Evolutionary conservation across 2,113 vertebrate species (phyloP), one percentile per base, ranked within the genome.

Genomic region (Salminus brasiliensis): DNA sequence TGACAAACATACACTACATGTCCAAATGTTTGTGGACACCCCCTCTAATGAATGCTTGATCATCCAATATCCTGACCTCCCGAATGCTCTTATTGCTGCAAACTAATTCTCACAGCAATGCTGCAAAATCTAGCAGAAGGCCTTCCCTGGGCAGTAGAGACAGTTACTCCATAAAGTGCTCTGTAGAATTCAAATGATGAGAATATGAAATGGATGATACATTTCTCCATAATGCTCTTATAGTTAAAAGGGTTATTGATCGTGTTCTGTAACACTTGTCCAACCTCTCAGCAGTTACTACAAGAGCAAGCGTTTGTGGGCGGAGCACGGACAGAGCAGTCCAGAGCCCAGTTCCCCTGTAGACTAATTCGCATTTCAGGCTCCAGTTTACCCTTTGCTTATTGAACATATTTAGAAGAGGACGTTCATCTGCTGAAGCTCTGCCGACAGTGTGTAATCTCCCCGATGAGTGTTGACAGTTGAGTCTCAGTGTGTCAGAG

Each of bases 381-480:
- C 43, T 15, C 13, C n/a, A 36, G 49, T 76, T 71, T 45, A 49
- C 36, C 16, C 53, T 21, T 23, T 13, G 67, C 45, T 72, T 15
- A 43, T 39, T 59, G 5, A 23, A 15, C 72, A 11, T 30, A 41
- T 70, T 41, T 59, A 3, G 59, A 73, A 79, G 63, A 74, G 25
- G 53, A 60, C 66, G 41, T 18, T 59, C 29, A 25, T 57, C 36
- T 21, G 27, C n/a, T 74, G 65, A 52, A 67, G 79, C 67, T 36
- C 43, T 18, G 62, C 62, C 49, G 59, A 69, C 18, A 72, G 69
- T 69, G 30, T 29, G 55, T 59, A 23, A 73, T 79, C 43, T 77
- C 57, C 52, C n/a, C 25, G 30, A 83, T 70, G 73, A 67, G 39
- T 66, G 45, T 47, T 81, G 84, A 83, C 74, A 85, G 63, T 36